A percentile compares a stretch with the other conserved stretches of the same genome.
These are phyloP conservation scores for Aspidiotus destructor DNA, from an alignment of 2,888 invertebrate species.

Conservation along the genomic window DNA sequence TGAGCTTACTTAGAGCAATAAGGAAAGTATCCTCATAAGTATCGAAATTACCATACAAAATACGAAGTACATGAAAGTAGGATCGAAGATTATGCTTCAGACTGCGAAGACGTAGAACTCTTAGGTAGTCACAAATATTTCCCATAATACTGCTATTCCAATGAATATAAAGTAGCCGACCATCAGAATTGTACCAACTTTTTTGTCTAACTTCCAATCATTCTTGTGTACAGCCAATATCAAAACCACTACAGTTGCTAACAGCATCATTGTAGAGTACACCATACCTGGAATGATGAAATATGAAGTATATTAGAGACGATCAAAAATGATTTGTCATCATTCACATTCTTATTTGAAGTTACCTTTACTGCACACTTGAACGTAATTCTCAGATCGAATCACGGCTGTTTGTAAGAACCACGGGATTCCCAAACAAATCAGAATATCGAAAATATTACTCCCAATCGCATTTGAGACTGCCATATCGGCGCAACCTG, in stretches of 20 bases:
- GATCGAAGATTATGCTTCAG: too few relatives aligned
- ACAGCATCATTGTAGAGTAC: conserved; percentile 21
- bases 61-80: too few relatives aligned
- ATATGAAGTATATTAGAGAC: neutral
- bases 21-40: too few relatives aligned
- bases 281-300: conserved; percentile 20
- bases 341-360: neutral
- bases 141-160: conserved; percentile 10
- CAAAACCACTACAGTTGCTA: conserved; percentile 19
- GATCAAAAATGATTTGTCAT: neutral
- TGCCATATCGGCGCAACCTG: conserved; percentile 83
- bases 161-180: conserved; percentile 25
- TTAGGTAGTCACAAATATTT: neutral
- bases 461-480: conserved; percentile 93
- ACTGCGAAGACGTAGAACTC: too few relatives aligned
- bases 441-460: conserved; percentile 91
- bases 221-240: conserved; percentile 16
- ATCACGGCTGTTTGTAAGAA: conserved; percentile 89
- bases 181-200: conserved; percentile 20
- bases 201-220: conserved; percentile 25
- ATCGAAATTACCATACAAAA: too few relatives aligned
- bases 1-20: too few relatives aligned
- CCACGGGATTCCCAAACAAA: conserved; percentile 93
- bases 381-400: conserved; percentile 73
- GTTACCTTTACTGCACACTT: conserved; percentile 82